A percentile compares a stretch with the other conserved stretches of the same genome.
These are phyloP conservation scores for Podargus strigoides DNA, from an alignment of 2,797 vertebrate species.

Conservation along the genomic window DNA sequence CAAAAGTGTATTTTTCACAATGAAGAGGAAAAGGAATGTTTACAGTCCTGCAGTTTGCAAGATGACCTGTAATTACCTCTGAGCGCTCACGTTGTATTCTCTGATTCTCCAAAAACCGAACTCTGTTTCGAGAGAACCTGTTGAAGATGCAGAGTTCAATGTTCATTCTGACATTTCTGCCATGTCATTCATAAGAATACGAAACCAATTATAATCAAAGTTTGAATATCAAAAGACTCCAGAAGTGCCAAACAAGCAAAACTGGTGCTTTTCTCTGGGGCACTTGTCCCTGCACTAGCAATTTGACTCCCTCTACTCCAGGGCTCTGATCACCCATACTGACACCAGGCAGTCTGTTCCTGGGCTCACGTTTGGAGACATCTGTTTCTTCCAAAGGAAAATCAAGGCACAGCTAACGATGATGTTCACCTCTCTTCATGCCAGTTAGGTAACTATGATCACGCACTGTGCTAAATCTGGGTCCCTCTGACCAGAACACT, in stretches of 20 bases:
- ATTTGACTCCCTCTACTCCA: not conserved
- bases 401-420: not conserved
- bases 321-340: not conserved
- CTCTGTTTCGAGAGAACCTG: constrained; percentile 77
- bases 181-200: not conserved
- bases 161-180: not conserved
- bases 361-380: not conserved
- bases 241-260: not conserved
- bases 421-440: not conserved
- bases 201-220: not conserved
- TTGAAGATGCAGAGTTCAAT: not conserved
- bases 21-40: not conserved
- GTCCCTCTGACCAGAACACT: not conserved
- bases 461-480: not conserved
- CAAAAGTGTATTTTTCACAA: not conserved
- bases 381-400: not conserved
- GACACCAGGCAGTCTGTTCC: not conserved
- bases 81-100: constrained; percentile 48
- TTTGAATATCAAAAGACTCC: not conserved
- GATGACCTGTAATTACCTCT: constrained; percentile 22
- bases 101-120: constrained; percentile 71
- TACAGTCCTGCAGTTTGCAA: not conserved
- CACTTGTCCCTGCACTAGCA: not conserved
- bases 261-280: not conserved
- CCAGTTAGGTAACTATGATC: not conserved